Conservation (phyloP, 35 echinoderm and acorn worm species). For the Eucidaris tribuloides region DNA sequence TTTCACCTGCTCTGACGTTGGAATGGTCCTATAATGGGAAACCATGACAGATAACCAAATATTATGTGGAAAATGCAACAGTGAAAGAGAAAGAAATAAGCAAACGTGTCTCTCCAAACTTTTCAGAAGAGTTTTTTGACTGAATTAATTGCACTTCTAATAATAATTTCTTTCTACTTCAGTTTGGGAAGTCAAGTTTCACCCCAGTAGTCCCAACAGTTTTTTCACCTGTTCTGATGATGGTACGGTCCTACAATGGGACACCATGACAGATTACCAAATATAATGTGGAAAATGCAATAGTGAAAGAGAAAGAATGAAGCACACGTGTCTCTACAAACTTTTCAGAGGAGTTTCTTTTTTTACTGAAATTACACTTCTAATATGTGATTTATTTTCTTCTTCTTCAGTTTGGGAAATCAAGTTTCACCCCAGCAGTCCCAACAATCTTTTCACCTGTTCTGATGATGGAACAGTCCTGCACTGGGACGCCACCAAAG, state of each 20-base stretch:
- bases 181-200: conserved; percentile 99
- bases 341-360: too few species aligned
- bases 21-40: too few species aligned
- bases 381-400: too few species aligned
- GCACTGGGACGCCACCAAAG: conserved; percentile 87
- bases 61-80: background rate
- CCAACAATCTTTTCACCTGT: conserved; percentile 94
- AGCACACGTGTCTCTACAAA: too few species aligned
- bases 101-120: background rate
- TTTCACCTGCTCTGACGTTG: too few species aligned
- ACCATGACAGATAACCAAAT: too few species aligned
- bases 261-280: conserved; percentile 56
- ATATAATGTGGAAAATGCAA: too few species aligned
- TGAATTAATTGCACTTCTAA: background rate
- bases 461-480: conserved; percentile 94
- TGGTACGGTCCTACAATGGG: conserved; percentile 94
- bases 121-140: background rate
- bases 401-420: conserved; percentile 89
- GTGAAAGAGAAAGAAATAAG: background rate
- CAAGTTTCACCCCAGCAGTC: conserved; percentile 83
- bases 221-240: conserved; percentile 98
- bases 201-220: conserved; percentile 77
- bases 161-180: background rate
- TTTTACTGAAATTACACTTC: too few species aligned
- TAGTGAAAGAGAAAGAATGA: too few species aligned